Conservation (phyloP, 2,113 vertebrate species). For the Gallinago jamesoni region DNA sequence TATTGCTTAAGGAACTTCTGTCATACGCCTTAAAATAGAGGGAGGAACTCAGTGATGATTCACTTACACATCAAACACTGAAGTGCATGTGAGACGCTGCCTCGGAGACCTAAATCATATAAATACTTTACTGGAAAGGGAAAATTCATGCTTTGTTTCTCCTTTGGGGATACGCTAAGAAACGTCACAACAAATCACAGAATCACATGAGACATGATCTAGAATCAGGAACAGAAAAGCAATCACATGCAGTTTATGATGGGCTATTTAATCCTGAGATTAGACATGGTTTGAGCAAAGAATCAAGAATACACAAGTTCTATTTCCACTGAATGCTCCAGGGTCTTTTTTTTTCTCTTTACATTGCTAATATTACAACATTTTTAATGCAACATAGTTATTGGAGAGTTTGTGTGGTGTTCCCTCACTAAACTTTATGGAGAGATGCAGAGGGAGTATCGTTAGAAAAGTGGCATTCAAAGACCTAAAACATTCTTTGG, state of each 20-base stretch:
- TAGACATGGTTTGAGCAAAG: neutral
- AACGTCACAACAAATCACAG: neutral
- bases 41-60: neutral
- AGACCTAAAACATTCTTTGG: neutral
- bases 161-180: neutral
- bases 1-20: neutral
- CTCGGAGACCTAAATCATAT: neutral
- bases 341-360: neutral
- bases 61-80: neutral
- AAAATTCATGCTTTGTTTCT: neutral
- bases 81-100: neutral
- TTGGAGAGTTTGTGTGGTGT: neutral
- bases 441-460: neutral
- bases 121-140: neutral
- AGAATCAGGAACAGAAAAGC: neutral
- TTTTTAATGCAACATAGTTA: neutral
- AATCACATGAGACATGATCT: neutral
- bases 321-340: neutral
- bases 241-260: neutral
- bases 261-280: neutral
- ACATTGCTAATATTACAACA: neutral
- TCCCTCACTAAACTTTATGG: neutral
- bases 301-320: neutral
- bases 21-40: neutral
- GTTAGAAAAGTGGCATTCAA: neutral